phyloP scores from a whole-genome alignment of 2,113 vertebrate species.

The Ciconia maguari region DNA sequence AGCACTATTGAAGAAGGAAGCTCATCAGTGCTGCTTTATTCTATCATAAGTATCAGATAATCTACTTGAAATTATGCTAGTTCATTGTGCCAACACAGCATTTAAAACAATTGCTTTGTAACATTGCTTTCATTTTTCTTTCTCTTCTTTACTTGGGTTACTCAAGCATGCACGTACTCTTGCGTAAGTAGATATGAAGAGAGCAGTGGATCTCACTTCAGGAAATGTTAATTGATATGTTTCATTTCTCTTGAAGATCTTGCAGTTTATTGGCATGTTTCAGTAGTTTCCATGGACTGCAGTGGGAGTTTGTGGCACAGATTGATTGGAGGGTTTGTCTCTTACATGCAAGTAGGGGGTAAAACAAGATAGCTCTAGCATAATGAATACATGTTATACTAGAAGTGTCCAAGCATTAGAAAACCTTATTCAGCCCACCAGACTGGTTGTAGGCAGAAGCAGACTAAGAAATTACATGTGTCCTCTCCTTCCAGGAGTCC shows the following conservation, averaged over 20 bases:
- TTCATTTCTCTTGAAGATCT: not conserved
- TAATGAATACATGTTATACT: not conserved
- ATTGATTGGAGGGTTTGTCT: not conserved
- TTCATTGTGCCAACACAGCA: not conserved
- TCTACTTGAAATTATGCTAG: not conserved
- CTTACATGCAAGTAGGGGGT: not conserved
- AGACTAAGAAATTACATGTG: not conserved
- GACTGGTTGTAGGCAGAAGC: not conserved
- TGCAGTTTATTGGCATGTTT: not conserved
- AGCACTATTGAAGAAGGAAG: not conserved
- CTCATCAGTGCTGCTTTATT: not conserved
- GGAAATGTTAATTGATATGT: not conserved
- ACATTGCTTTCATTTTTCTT: not conserved
- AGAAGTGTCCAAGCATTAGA: not conserved
- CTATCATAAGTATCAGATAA: not conserved
- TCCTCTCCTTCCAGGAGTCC: not conserved
- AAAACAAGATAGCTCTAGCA: not conserved
- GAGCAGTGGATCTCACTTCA: not conserved
- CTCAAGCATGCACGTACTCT: not conserved
- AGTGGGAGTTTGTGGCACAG: not conserved
- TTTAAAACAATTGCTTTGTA: not conserved
- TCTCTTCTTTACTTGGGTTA: not conserved
- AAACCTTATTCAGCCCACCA: not conserved
- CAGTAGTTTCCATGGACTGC: not conserved
- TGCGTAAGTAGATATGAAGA: not conserved